These are phyloP conservation scores for Drosophila teissieri DNA, from an alignment of 1,140 invertebrate genomes.

Conservation along the genomic window DNA sequence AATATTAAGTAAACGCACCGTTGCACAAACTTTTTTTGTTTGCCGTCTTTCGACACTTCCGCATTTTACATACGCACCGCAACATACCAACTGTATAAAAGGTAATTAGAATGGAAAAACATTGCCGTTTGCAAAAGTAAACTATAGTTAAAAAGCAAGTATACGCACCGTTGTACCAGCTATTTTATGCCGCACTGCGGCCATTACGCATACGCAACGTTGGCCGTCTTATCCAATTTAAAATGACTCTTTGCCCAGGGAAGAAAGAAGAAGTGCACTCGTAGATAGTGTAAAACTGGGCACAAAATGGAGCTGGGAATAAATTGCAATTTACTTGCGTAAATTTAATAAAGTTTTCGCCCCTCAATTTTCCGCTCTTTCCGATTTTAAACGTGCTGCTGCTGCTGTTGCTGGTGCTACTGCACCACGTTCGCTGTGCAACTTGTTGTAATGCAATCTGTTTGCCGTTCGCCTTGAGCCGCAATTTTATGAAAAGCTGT, in stretches of 20 bases:
- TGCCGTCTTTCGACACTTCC: conserved; percentile 19
- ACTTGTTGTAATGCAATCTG: conserved; percentile 70
- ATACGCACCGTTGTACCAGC: conserved; percentile 7
- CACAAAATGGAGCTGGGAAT: conserved; percentile 45
- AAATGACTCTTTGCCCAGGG: conserved; percentile 18
- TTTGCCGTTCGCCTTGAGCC: conserved; percentile 58
- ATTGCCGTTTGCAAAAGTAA: neutral
- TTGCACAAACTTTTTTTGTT: neutral
- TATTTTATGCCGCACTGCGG: conserved; percentile 20
- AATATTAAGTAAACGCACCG: neutral
- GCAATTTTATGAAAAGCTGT: conserved; percentile 65
- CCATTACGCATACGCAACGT: conserved; percentile 70
- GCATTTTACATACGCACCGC: conserved; percentile 67
- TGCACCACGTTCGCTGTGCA: conserved; percentile 8
- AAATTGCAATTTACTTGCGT: conserved; percentile 79
- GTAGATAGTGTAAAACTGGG: neutral
- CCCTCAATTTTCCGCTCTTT: conserved; percentile 8
- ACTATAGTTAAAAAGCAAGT: conserved; percentile 1
- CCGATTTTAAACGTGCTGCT: conserved; percentile 1
- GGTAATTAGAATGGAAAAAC: too few relatives aligned
- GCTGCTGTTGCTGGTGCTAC: too few relatives aligned
- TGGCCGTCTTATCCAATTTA: conserved; percentile 41
- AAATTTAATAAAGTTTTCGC: conserved; percentile 74
- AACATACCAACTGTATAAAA: conserved; percentile 9
- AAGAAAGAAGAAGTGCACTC: too few relatives aligned